These are phyloP conservation scores for Myoxocephalus aenaeus DNA, from an alignment of 2,797 vertebrate species.

Conservation along the genomic window DNA sequence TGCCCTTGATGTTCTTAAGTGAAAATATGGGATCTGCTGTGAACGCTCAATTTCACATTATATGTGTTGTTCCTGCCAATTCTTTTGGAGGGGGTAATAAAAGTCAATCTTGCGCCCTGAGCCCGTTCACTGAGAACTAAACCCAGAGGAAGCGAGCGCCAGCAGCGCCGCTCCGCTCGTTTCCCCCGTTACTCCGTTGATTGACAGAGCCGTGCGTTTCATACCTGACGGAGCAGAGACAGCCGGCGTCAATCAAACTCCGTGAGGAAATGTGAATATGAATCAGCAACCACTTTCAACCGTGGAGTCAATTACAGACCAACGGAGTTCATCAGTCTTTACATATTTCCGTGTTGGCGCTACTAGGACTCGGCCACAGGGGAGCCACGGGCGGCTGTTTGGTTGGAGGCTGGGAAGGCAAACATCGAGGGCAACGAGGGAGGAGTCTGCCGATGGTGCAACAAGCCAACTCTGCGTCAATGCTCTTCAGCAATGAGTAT, in stretches of 20 bases:
- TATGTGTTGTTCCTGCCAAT: no score
- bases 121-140: not conserved
- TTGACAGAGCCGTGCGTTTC: slow-evolving; percentile 29
- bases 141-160: not conserved
- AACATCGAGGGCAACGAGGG: no score
- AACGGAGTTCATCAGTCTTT: not conserved
- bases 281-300: slow-evolving; percentile 12
- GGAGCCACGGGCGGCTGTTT: no score
- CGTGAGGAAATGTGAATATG: slow-evolving; percentile 31
- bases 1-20: not conserved
- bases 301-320: not conserved
- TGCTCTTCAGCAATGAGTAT: no score
- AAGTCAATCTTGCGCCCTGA: not conserved
- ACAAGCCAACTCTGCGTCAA: no score
- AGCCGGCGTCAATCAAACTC: slow-evolving; percentile 38
- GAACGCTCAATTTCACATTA: no score
- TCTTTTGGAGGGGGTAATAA: not conserved
- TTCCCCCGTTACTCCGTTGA: not conserved
- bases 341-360: not conserved
- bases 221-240: slow-evolving; percentile 38
- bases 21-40: no score
- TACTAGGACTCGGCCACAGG: not conserved
- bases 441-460: no score
- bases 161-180: not conserved
- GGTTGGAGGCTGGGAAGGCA: no score